Evolutionary conservation across 2,888 invertebrate species (phyloP), one percentile per base, ranked within the genome.

Genomic region (Ormyrus rosae): DNA sequence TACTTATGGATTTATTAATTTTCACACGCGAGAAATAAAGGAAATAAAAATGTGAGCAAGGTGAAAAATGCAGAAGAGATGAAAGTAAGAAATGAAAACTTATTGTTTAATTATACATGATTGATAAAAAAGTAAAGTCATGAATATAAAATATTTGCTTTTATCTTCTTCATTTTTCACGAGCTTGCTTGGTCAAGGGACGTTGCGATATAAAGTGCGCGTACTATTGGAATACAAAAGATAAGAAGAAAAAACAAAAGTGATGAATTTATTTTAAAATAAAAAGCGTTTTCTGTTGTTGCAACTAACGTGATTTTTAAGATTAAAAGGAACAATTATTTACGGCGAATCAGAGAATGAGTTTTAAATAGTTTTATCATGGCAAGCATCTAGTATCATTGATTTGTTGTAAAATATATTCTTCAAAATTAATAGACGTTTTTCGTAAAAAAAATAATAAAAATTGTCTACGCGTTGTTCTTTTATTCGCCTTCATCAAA

Each of bases 1-100:
- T 80, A 82, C 70, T 82, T 82, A 80, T 67, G 80, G 63, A 80
- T 80, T 73, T 74, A 80, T 82, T 80, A 58, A 73, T 77, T 82
- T 81, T 34, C 72, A 73, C 56, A 73, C 51, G 64, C 68, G 64
- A 64, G 64, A 34, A 9, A 34, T 45, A 45, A 51, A 56, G 45
- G 6, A 68, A 68, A 58, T 9, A 48, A 58, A 8, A 7, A 50
- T 1, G n/a, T 34, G 48, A 73, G 63, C 46, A n/a, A 34, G 50
- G 56, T 73, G n/a, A 67, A 65, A 19, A 71, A 53, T 60, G 45
- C 50, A 19, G 53, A 45, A 64, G 48, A 61, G 48, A 60, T 13
- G 11, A 65, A 46, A 50, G 53, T 13, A 45, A 70, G 48, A 53
- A 9, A 70, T 58, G 8, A 50, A 13, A 11, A 53, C 51, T 51